Conservation (phyloP, 2,888 invertebrate genomes). For the Myopa tessellatipennis region DNA sequence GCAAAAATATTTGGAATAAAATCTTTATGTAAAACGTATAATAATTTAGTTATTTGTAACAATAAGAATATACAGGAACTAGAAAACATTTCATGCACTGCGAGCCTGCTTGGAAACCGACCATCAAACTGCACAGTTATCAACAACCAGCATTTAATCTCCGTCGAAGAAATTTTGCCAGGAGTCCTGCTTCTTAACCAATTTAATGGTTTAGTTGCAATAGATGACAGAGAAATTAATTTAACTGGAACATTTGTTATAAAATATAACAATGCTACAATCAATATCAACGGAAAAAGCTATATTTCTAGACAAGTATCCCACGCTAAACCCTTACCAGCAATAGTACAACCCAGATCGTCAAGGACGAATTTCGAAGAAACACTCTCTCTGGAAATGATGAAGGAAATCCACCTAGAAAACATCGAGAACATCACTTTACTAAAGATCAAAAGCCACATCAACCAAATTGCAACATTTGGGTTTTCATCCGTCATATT, state of each 20-base stretch:
- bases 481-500: background rate
- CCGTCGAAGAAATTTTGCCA: conserved; percentile 41
- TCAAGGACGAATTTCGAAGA: conserved; percentile 31
- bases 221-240: conserved; percentile 13
- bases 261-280: conserved; percentile 35
- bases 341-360: conserved; percentile 43
- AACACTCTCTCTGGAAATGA: conserved; percentile 42
- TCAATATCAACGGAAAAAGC: conserved; percentile 35
- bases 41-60: conserved; percentile 4
- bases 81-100: background rate
- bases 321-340: conserved; percentile 34
- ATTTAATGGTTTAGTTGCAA: conserved; percentile 34
- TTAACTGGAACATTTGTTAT: conserved; percentile 37
- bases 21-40: background rate
- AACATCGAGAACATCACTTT: conserved; percentile 33
- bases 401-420: conserved; percentile 43
- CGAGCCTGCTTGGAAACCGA: conserved; percentile 33
- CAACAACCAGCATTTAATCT: conserved; percentile 39
- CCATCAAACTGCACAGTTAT: conserved; percentile 39
- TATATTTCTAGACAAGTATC: conserved; percentile 34
- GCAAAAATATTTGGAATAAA: conserved; percentile 37
- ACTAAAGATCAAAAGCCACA: background rate
- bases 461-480: background rate
- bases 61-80: background rate
- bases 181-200: conserved; percentile 44